A percentile compares a stretch with the other conserved stretches of the same genome.
phyloP scores from a whole-genome alignment of 2,797 vertebrate genomes.

The Arremon aurantiirostris region DNA sequence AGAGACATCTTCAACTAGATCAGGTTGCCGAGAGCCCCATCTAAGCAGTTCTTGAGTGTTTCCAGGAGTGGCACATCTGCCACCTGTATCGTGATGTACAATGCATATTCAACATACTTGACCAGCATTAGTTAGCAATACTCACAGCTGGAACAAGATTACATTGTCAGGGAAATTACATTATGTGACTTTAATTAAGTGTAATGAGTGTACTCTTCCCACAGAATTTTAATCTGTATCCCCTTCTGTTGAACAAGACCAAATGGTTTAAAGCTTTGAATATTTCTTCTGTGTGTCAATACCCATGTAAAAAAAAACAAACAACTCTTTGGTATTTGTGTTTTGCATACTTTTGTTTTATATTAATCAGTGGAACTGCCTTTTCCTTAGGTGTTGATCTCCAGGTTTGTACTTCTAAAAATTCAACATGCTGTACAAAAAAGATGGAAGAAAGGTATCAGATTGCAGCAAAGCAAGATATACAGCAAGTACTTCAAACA shows the following conservation, averaged over 20 bases:
- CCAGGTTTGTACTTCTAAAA: conserved; percentile 83
- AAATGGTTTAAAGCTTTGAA: not conserved
- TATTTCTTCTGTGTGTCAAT: not conserved
- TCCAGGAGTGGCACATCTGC: not conserved
- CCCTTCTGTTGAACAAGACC: not conserved
- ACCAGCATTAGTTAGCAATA: not conserved
- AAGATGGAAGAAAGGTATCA: conserved; percentile 89
- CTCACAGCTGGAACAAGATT: not conserved
- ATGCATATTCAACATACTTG: not conserved
- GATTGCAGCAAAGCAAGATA: conserved; percentile 78
- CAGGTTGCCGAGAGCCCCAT: not conserved
- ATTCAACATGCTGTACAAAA: conserved; percentile 86
- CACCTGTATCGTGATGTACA: not conserved
- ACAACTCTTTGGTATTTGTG: not conserved
- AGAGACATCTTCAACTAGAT: not conserved
- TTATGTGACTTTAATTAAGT: not conserved
- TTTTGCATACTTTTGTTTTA: not conserved
- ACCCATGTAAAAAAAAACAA: not conserved
- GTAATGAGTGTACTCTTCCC: not conserved
- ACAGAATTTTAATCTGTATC: not conserved
- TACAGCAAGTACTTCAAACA: conserved; percentile 84
- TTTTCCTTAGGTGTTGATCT: conserved; percentile 80
- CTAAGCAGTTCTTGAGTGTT: not conserved
- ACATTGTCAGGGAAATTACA: not conserved
- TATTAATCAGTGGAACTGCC: not conserved